Base-by-base conservation (phyloP, 2,113 vertebrate genomes). In the Pogonocichla stellata region DNA sequence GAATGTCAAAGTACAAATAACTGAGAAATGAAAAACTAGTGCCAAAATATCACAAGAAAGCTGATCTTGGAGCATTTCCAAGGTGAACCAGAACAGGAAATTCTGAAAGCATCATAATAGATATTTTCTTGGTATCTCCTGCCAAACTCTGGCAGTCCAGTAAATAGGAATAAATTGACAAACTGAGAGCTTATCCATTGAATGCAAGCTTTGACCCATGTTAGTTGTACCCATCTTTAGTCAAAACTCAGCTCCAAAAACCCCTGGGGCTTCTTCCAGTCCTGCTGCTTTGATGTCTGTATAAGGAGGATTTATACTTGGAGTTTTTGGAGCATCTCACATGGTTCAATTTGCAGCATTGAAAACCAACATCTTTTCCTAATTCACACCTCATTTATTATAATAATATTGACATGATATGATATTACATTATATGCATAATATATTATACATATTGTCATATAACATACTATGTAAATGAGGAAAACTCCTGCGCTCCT, bases 281-380 rank as follows among this genome's bases (percentile, higher is more conserved):
- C 24, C 81, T 91, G 84, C 92, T 12, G 29, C 96, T 98, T 97
- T 97, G 95, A 97, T 96, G 93, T 93, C 95, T 95, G 82, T 85
- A 89, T 95, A 94, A 95, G 66, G 84, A 86, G 96, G 95, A 90
- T 92, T 92, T 92, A 61, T 78, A 58, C 19, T 70, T 5, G 1
- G 75, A 85, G 62, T 38, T 91, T 87, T 80, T 80, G 36, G 42
- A 78, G 22, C 48, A 62, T 91, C 50, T 86, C 47, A 80, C 24
- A 71, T 34, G 31, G 38, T 88, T 90, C 26, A 42, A 7, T 78
- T 94, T 91, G 80, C 79, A 91, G 34, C 40, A 42, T 2, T 82
- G 78, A 82, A 90, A 85, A 72, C 0, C 17, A 77, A 14, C 12
- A 73, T 54, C 1, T 82, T 88, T 88, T 62, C 24, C 51, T 64